Percentiles rank a stretch among this genome's conserved stretches.
Conservation (phyloP, 2,113 vertebrate species). For the Sarotherodon lohbergeri region DNA sequence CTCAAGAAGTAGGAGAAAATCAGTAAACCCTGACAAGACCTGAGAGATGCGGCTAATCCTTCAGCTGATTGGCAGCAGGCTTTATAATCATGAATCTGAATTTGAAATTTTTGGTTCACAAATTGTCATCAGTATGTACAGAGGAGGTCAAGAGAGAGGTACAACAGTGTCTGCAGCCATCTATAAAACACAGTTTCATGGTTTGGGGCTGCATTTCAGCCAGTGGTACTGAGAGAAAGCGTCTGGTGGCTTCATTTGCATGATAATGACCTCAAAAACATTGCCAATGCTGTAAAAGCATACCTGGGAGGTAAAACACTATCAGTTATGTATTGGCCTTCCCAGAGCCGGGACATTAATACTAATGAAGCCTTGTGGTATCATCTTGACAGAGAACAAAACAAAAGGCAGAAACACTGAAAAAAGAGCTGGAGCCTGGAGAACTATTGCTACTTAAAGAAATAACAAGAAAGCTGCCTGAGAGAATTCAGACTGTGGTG, state of each 20-base stretch:
- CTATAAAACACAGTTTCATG: background rate
- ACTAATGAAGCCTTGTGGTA: background rate
- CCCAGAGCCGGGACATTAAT: background rate
- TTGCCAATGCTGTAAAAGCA: background rate
- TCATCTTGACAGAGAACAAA: background rate
- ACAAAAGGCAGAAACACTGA: background rate
- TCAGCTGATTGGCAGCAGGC: background rate
- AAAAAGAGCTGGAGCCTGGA: background rate
- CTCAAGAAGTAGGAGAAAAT: background rate
- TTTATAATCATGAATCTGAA: background rate
- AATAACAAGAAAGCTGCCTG: background rate
- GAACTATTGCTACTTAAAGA: background rate
- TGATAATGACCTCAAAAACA: background rate
- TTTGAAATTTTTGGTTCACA: background rate
- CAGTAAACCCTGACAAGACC: background rate
- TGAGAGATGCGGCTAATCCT: background rate
- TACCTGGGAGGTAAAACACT: background rate
- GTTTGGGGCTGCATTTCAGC: background rate
- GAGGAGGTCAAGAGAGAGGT: background rate
- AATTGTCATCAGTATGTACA: background rate
- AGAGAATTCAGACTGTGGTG: background rate
- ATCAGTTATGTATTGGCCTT: background rate
- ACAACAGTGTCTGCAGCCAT: background rate
- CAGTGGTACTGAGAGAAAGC: background rate
- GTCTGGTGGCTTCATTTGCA: background rate